Conservation (phyloP, 2,888 invertebrate genomes). For the Tortricodes alternella region DNA sequence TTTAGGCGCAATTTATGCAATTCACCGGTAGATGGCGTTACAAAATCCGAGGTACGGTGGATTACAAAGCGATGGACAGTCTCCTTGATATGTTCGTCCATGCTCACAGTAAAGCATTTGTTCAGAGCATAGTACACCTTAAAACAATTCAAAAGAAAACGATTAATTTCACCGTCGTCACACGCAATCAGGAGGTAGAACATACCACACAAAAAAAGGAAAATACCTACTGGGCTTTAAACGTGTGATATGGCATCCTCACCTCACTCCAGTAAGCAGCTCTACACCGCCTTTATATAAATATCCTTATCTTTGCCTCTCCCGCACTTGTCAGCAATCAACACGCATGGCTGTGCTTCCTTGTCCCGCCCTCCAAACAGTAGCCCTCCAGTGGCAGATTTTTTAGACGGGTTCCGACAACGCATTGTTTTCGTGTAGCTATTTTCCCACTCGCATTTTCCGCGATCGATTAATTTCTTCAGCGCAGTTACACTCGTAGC, state of each 20-base stretch:
- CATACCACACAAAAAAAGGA: background rate
- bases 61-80: too few relatives aligned
- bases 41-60: too few relatives aligned
- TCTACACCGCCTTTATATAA: background rate
- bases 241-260: background rate
- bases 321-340: constrained; percentile 7
- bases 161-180: background rate
- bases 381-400: background rate
- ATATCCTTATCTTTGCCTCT: background rate
- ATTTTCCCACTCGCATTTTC: too few relatives aligned
- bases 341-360: constrained; percentile 10
- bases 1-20: too few relatives aligned
- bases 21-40: too few relatives aligned
- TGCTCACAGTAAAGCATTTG: too few relatives aligned
- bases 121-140: too few relatives aligned
- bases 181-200: background rate
- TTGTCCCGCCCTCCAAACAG: background rate
- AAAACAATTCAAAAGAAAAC: too few relatives aligned
- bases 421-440: background rate
- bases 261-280: background rate
- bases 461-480: too few relatives aligned
- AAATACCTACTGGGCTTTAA: background rate
- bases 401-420: background rate
- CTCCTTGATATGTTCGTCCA: too few relatives aligned
- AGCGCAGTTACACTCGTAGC: too few relatives aligned